Base-by-base conservation (phyloP, 2,797 vertebrate genomes). In the Oreonectes daqikongensis region DNA sequence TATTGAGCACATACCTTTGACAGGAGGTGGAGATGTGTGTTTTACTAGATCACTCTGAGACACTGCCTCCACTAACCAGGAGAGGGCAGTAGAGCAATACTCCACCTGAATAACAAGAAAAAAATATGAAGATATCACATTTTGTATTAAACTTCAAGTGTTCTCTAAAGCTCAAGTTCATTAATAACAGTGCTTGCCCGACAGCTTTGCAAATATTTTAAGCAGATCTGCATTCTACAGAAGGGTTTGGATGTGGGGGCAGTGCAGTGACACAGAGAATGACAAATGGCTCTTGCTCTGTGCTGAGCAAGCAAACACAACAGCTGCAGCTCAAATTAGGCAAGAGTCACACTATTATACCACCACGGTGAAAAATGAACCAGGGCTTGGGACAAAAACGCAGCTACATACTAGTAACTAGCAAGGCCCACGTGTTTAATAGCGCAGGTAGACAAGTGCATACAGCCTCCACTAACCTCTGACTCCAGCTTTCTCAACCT, bases 31-130 rank as follows among this genome's bases (percentile, higher is more conserved):
- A 38, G 84, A 18, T 59, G 55, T 55, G 81, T 7, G 88, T 50
- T 88, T 91, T 2, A 92, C 89, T 76, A 94, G 6, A 3, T 90
- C 72, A 53, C 93, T 95, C 70, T 92, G 86, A 72, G 88, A 89
- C 76, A 96, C 84, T 61, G 90, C 88, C 0, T 95, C 92, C 0
- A 90, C 88, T 84, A 95, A 88, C 95, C 94, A 95, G 72, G 79
- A 86, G 85, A 96, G 90, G 81, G 94, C 89, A 2, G 82, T 92
- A 79, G 89, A 90, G 81, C 94, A 95, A 75, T 93, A 92, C 64
- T 94, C 93, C 85, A 95, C 53, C 94, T 96, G 82, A 2, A 57
- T 40, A 22, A 76, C 8, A 84, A 42, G 6, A 48, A 0, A n/a
- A n/a, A n/a, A n/a, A n/a, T n/a, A n/a, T n/a, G n/a, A n/a, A n/a